A percentile compares a stretch with the other conserved stretches of the same genome.
These are phyloP conservation scores for Rapana venosa DNA, from an alignment of 2,888 invertebrate species.

Conservation along the genomic window DNA sequence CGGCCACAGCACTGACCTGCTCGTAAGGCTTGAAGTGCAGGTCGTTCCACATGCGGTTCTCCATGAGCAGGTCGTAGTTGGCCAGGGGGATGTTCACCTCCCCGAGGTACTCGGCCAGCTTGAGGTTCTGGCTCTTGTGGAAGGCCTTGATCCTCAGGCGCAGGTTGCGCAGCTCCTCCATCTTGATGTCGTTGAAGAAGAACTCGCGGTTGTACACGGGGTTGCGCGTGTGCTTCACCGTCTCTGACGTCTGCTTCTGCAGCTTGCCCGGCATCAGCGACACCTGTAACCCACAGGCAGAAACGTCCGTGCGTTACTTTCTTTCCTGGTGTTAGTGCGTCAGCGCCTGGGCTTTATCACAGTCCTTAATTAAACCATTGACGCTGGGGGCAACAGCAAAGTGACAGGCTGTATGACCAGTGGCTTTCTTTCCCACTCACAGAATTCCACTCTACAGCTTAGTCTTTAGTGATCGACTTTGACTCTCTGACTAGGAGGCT, in stretches of 20 bases:
- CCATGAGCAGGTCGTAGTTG: constrained; percentile 77
- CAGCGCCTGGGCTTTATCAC: too few relatives aligned
- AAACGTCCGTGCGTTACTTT: too few relatives aligned
- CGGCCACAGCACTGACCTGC: constrained; percentile 41
- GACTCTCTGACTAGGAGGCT: too few relatives aligned
- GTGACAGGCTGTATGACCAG: too few relatives aligned
- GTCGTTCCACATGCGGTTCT: constrained; percentile 78
- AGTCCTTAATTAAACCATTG: too few relatives aligned
- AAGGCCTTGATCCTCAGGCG: constrained; percentile 75
- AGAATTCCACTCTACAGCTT: too few relatives aligned
- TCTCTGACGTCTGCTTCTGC: constrained; percentile 75
- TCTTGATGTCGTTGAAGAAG: constrained; percentile 77
- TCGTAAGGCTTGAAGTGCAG: constrained; percentile 54
- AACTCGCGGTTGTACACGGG: constrained; percentile 78
- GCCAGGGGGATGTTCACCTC: constrained; percentile 76
- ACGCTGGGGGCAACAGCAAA: too few relatives aligned
- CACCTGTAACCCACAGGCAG: constrained; percentile 51
- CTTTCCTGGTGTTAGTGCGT: too few relatives aligned
- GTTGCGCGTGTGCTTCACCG: constrained; percentile 76
- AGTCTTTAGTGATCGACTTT: too few relatives aligned
- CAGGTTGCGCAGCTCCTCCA: constrained; percentile 76
- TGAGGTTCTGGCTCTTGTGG: constrained; percentile 75
- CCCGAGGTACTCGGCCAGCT: constrained; percentile 77
- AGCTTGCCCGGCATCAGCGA: constrained; percentile 78
- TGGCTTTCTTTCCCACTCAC: too few relatives aligned